These are phyloP conservation scores for Heliopora coerulea DNA, from an alignment of 92 coral and sea anemone genomes.

Conservation along the genomic window DNA sequence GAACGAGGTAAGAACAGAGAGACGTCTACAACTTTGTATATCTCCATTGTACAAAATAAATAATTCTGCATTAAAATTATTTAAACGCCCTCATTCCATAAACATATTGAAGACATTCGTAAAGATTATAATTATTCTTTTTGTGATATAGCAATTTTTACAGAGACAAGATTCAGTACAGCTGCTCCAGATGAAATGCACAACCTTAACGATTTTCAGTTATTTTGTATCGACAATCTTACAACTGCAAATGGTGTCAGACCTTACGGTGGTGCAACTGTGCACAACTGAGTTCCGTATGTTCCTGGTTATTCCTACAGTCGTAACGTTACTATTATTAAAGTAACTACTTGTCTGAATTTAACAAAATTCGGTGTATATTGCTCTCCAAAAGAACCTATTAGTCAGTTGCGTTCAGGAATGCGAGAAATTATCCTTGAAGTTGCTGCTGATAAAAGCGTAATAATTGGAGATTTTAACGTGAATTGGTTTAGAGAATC, in stretches of 20 bases:
- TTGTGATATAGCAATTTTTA: slow-evolving; percentile 20
- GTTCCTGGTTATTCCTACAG: slow-evolving; percentile 20
- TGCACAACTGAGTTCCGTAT: neutral
- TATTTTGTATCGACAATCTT: neutral
- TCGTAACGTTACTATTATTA: slow-evolving; percentile 28
- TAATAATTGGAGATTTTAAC: too few species aligned
- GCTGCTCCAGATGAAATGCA: slow-evolving; percentile 12
- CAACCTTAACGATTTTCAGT: neutral
- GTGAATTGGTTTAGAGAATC: too few species aligned
- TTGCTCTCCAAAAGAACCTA: slow-evolving; percentile 60
- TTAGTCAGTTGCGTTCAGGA: slow-evolving; percentile 27
- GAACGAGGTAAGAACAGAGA: slow-evolving; percentile 41
- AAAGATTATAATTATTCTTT: slow-evolving; percentile 19
- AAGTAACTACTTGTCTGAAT: slow-evolving; percentile 11
- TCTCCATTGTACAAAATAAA: slow-evolving; percentile 42
- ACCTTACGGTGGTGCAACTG: slow-evolving; percentile 11
- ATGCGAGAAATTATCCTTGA: neutral
- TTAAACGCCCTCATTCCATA: slow-evolving; percentile 11
- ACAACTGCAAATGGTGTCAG: neutral
- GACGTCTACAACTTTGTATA: slow-evolving; percentile 29
- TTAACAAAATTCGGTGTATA: slow-evolving; percentile 26
- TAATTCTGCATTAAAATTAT: slow-evolving; percentile 5
- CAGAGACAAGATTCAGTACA: slow-evolving; percentile 30
- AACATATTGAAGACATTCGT: slow-evolving; percentile 31
- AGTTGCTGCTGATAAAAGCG: too few species aligned